These are phyloP conservation scores for Arctopsyche grandis DNA, from an alignment of 1,140 invertebrate genomes.

Conservation along the genomic window DNA sequence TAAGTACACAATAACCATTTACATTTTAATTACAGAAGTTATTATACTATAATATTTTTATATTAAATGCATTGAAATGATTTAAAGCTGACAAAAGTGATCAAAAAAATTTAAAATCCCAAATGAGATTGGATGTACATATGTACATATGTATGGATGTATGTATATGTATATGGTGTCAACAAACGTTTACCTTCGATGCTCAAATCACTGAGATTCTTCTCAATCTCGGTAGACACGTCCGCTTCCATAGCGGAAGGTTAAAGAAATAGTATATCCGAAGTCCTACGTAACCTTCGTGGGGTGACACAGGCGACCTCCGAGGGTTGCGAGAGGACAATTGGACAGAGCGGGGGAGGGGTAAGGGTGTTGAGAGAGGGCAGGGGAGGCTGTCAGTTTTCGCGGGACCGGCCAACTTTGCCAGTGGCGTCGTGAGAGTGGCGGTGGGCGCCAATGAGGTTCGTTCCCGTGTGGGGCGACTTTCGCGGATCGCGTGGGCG, in stretches of 20 bases:
- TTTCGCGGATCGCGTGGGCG: slow-evolving; percentile 56
- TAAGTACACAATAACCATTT: too few species aligned
- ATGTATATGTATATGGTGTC: too few species aligned
- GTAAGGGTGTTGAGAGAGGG: background rate
- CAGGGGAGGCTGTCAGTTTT: background rate
- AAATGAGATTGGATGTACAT: too few species aligned
- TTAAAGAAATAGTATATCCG: background rate
- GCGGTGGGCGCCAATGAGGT: slow-evolving; percentile 36
- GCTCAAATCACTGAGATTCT: slow-evolving; percentile 15
- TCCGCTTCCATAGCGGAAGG: slow-evolving; percentile 31
- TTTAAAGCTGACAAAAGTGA: too few species aligned
- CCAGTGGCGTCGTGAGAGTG: background rate
- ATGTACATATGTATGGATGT: too few species aligned
- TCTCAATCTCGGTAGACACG: slow-evolving; percentile 36
- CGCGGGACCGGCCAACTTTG: background rate
- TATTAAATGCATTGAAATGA: too few species aligned
- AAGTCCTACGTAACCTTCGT: background rate
- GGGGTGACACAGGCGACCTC: background rate
- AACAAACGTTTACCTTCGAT: slow-evolving; percentile 13
- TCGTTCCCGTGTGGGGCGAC: slow-evolving; percentile 60
- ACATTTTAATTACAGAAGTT: too few species aligned
- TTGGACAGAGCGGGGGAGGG: background rate
- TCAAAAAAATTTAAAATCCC: too few species aligned
- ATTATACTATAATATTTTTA: too few species aligned
- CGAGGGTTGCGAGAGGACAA: background rate